Evolutionary conservation across 2,797 vertebrate genomes (phyloP), one percentile per base, ranked within the genome.

Genomic region (Cottoperca gobio): DNA sequence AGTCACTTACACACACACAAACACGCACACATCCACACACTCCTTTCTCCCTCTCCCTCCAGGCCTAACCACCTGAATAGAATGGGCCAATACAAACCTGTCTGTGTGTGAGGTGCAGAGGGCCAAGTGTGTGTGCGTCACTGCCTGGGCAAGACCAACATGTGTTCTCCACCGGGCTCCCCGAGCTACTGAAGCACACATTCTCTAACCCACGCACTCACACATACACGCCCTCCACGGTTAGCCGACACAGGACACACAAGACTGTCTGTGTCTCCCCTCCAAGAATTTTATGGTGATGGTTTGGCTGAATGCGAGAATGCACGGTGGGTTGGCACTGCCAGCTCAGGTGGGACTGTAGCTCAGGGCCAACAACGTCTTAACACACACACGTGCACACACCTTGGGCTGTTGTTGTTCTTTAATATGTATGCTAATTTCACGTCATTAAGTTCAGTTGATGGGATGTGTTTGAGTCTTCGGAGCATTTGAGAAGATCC

Each of bases 91-190:
- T 89, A 89, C 89, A 93, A 91, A 88, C 86, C 89, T 92, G 87
- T 89, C 88, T 94, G 93, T 95, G 92, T 94, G 93, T 86, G 87
- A 86, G 88, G 82, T 64, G 79, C 89, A 82, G 46, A 87, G 93
- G 92, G 94, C 94, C 81, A 88, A 93, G 92, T 91, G 93, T 93
- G 94, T 94, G 93, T 95, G 94, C 94, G 95, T 95, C 94, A 95
- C 93, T 88, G 54, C 75, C 84, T 79, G 88, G 87, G 88, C 89
- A 89, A 92, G 90, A 93, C 90, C 90, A 81, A 89, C 88, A 86
- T 87, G 86, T 78, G 89, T 89, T 91, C 92, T 88, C 84, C 83
- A 43, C 73, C 67, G 76, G 81, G 82, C 88, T 90, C 81, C 87
- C 69, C 73, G 14, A 89, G 84, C 84, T 62, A 66, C 88, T 87